Conservation (phyloP, 2,113 vertebrate genomes). For the Equus quagga region DNA sequence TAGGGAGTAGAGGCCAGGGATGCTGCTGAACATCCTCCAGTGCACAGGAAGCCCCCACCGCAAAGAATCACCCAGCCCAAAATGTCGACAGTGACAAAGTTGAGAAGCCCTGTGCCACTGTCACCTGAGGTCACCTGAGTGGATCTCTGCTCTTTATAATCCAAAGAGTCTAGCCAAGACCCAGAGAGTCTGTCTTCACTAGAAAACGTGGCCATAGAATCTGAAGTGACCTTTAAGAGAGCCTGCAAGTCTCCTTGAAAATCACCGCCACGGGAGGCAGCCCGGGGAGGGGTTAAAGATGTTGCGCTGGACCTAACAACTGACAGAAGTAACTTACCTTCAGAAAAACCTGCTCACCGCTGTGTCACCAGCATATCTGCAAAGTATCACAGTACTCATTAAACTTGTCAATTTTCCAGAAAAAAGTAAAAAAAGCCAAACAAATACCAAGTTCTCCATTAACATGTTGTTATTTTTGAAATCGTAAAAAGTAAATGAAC, state of each 20-base stretch:
- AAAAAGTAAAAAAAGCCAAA: neutral
- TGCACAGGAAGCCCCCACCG: neutral
- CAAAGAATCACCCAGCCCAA: neutral
- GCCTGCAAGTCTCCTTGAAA: neutral
- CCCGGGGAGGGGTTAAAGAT: neutral
- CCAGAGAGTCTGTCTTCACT: neutral
- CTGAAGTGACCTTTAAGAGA: neutral
- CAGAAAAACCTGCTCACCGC: neutral
- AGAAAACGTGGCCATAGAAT: neutral
- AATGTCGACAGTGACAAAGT: neutral
- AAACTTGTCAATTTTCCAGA: neutral
- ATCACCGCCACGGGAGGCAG: neutral
- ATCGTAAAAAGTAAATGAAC: slow-evolving; percentile 31
- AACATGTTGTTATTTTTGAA: slow-evolving; percentile 45
- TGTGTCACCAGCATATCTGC: slow-evolving; percentile 10
- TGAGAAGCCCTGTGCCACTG: neutral
- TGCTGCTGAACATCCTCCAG: neutral
- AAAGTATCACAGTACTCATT: neutral
- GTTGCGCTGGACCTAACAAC: slow-evolving; percentile 17
- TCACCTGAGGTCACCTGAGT: neutral
- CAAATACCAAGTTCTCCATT: slow-evolving; percentile 31
- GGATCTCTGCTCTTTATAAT: neutral
- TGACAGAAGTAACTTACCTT: slow-evolving; percentile 7
- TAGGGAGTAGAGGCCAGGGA: neutral
- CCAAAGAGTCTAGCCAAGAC: neutral